Percentiles rank a stretch among this genome's conserved stretches.
These are phyloP conservation scores for Strigamia maritima DNA, from an alignment of 2,888 invertebrate genomes.

Conservation along the genomic window DNA sequence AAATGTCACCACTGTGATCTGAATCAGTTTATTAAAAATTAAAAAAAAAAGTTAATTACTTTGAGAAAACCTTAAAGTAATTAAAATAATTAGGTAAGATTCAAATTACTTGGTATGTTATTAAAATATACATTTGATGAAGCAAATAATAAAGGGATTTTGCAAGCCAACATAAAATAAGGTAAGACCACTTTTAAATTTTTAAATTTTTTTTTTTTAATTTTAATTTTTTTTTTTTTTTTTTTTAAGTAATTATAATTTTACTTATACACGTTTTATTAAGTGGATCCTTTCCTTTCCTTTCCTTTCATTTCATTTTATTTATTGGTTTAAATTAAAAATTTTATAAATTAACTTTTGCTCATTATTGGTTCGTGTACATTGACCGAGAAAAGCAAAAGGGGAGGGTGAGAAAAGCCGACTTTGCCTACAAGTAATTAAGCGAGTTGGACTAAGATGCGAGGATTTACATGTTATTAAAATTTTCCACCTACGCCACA, in stretches of 20 bases:
- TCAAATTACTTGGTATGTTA: slow-evolving; percentile 4
- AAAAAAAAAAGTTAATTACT: slow-evolving; percentile 11
- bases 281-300: no score
- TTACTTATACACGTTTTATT: background rate
- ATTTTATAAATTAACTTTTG: slow-evolving; percentile 23
- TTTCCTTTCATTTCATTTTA: background rate
- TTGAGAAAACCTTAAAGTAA: background rate
- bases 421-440: slow-evolving; percentile 37
- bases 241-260: background rate
- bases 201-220: background rate
- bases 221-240: background rate
- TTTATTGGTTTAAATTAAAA: slow-evolving; percentile 1
- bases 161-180: background rate
- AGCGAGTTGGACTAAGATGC: slow-evolving; percentile 37
- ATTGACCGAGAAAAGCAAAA: slow-evolving; percentile 11
- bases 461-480: slow-evolving; percentile 40
- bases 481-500: slow-evolving; percentile 36
- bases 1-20: background rate
- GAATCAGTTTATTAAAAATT: background rate
- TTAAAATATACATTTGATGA: background rate
- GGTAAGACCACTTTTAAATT: slow-evolving; percentile 1
- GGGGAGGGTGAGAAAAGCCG: slow-evolving; percentile 13
- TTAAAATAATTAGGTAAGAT: slow-evolving; percentile 20
- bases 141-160: slow-evolving; percentile 7
- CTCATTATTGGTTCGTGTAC: background rate